Percentiles rank a stretch among this genome's conserved stretches.
Evolutionary conservation across 1,140 invertebrate species (phyloP).

Genomic region (Drosophila sproati): DNA sequence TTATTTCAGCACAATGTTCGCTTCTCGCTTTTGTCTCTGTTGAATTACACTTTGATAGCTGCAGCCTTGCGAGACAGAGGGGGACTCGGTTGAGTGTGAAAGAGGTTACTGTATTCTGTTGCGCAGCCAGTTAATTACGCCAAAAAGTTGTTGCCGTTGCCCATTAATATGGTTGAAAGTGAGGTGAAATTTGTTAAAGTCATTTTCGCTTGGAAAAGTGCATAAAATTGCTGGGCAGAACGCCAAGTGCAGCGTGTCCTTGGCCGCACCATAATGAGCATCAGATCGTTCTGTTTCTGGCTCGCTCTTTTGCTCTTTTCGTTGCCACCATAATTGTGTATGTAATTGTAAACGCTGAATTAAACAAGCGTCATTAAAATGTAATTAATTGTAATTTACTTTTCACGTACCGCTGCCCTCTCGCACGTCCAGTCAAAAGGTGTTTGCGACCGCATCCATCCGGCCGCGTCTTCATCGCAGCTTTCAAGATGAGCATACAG

Average conservation of each 20-base stretch:
- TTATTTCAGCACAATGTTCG: conserved; percentile 70
- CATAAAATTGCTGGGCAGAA: conserved; percentile 60
- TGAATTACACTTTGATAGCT: conserved; percentile 42
- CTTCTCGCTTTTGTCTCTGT: conserved; percentile 52
- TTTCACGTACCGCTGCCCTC: conserved; percentile 59
- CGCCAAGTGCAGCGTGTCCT: conserved; percentile 43
- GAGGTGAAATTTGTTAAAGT: conserved; percentile 73
- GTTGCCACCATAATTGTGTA: conserved; percentile 73
- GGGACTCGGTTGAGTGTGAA: conserved; percentile 26
- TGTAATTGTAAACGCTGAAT: conserved; percentile 84
- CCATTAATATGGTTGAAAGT: conserved; percentile 64
- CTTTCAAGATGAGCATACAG: conserved; percentile 57
- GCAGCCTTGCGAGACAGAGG: not conserved
- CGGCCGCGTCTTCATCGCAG: conserved; percentile 32
- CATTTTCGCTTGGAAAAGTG: conserved; percentile 56
- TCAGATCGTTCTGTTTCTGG: conserved; percentile 30
- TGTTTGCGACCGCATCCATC: conserved; percentile 41
- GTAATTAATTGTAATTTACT: conserved; percentile 84
- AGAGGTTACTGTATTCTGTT: conserved; percentile 38
- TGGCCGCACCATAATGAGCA: conserved; percentile 62
- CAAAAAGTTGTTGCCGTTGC: conserved; percentile 47
- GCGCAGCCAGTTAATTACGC: conserved; percentile 66
- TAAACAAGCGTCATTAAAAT: conserved; percentile 84
- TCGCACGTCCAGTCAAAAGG: conserved; percentile 58
- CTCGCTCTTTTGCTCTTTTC: conserved; percentile 7